A percentile compares a stretch with the other conserved stretches of the same genome.
Conservation (phyloP, 2,888 invertebrate species). For the Luperina testacea region DNA sequence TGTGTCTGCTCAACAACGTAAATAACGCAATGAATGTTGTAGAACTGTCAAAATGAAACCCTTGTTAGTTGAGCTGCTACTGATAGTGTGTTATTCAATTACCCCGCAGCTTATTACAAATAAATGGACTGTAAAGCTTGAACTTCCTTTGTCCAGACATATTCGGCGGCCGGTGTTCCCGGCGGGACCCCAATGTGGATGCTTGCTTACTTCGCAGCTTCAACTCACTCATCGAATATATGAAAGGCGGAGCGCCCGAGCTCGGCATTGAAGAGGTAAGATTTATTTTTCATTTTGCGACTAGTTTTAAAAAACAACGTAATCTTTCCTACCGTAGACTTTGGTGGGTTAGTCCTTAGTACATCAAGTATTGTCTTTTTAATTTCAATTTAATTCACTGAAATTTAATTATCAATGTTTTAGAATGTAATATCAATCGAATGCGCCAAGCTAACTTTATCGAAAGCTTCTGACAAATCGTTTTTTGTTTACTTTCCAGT, state of each 20-base stretch:
- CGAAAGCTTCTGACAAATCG: slow-evolving; percentile 15
- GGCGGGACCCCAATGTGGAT: slow-evolving; percentile 92
- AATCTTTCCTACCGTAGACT: too few species aligned
- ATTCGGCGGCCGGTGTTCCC: slow-evolving; percentile 94
- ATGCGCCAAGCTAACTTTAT: neutral
- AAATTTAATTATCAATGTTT: too few species aligned
- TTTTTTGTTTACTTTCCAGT: slow-evolving; percentile 81
- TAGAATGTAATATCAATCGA: too few species aligned
- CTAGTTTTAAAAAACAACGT: neutral
- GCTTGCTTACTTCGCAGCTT: slow-evolving; percentile 93
- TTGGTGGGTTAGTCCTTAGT: neutral
- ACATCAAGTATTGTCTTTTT: neutral
- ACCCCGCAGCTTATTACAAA: neutral
- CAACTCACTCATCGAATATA: slow-evolving; percentile 93
- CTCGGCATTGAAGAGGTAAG: slow-evolving; percentile 91
- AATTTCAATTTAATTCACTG: neutral
- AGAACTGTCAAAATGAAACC: too few species aligned
- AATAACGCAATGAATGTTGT: too few species aligned
- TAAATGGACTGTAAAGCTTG: neutral
- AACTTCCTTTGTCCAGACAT: slow-evolving; percentile 87
- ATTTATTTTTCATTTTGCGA: neutral
- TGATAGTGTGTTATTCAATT: too few species aligned
- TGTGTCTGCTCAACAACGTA: too few species aligned
- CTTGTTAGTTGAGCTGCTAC: too few species aligned
- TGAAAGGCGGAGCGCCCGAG: slow-evolving; percentile 94